Evolutionary conservation across 2,797 vertebrate genomes (phyloP).

Genomic region (Fistularia commersonii): DNA sequence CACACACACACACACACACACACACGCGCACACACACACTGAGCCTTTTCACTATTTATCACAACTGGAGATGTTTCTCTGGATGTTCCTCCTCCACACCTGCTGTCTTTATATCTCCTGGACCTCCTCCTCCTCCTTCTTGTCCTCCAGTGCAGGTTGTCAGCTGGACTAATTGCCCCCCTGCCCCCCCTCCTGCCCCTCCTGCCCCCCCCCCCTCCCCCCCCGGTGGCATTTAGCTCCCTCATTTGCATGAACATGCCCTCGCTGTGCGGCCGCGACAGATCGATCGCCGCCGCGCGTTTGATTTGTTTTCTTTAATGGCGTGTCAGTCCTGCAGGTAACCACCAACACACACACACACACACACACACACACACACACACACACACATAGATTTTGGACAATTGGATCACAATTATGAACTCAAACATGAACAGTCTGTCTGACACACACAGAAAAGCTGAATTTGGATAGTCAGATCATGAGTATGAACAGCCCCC

Average conservation of each 20-base stretch:
- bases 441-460: too few relatives aligned
- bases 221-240: conserved; percentile 89
- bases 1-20: conserved; percentile 14
- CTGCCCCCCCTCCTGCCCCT: too few relatives aligned
- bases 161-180: conserved; percentile 76
- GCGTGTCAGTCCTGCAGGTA: too few relatives aligned
- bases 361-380: too few relatives aligned
- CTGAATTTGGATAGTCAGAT: neutral
- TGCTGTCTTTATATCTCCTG: conserved; percentile 48
- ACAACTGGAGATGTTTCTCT: too few relatives aligned
- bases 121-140: conserved; percentile 31
- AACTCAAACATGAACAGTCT: too few relatives aligned
- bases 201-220: too few relatives aligned
- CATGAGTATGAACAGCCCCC: neutral
- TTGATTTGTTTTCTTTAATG: too few relatives aligned
- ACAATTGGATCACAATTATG: neutral
- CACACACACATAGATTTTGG: too few relatives aligned
- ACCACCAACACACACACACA: too few relatives aligned
- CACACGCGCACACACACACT: neutral
- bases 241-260: conserved; percentile 99
- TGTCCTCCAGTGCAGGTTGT: conserved; percentile 67
- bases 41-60: too few relatives aligned
- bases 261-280: conserved; percentile 92
- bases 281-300: too few relatives aligned
- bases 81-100: neutral